phyloP scores from a whole-genome alignment of 2,888 invertebrate genomes.

The Ischnura elegans region DNA sequence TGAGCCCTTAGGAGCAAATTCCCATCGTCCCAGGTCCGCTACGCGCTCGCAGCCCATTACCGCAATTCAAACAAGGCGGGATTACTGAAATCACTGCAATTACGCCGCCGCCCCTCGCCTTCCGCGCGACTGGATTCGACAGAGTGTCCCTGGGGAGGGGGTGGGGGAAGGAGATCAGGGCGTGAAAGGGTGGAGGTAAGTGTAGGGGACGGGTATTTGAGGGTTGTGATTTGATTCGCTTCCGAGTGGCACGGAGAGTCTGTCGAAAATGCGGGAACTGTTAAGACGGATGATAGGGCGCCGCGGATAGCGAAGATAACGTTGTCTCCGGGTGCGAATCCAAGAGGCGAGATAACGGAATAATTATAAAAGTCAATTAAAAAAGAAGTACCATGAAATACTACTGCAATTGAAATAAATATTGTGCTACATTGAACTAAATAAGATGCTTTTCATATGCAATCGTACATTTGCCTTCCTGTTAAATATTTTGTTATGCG shows the following conservation, averaged over 20 bases:
- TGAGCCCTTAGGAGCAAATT: not conserved
- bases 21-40: slow-evolving; percentile 24
- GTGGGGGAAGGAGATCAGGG: not conserved
- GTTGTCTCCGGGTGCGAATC: not conserved
- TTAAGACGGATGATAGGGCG: not conserved
- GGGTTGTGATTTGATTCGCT: not conserved
- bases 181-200: not conserved
- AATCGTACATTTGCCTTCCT: too few species aligned
- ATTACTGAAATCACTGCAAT: slow-evolving; percentile 59
- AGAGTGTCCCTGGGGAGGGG: too few species aligned
- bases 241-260: not conserved
- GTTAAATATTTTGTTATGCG: too few species aligned
- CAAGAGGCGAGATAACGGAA: not conserved
- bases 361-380: too few species aligned
- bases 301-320: not conserved
- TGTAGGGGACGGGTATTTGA: not conserved
- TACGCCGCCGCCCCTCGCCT: slow-evolving; percentile 41
- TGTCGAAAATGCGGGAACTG: not conserved
- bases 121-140: not conserved
- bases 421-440: too few species aligned
- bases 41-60: slow-evolving; percentile 54
- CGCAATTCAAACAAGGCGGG: slow-evolving; percentile 53
- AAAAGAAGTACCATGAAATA: too few species aligned
- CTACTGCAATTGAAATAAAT: too few species aligned
- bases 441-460: too few species aligned